A percentile compares a stretch with the other conserved stretches of the same genome.
Evolutionary conservation across 2,888 invertebrate species (phyloP).

Genomic region (Drosophila rubida): DNA sequence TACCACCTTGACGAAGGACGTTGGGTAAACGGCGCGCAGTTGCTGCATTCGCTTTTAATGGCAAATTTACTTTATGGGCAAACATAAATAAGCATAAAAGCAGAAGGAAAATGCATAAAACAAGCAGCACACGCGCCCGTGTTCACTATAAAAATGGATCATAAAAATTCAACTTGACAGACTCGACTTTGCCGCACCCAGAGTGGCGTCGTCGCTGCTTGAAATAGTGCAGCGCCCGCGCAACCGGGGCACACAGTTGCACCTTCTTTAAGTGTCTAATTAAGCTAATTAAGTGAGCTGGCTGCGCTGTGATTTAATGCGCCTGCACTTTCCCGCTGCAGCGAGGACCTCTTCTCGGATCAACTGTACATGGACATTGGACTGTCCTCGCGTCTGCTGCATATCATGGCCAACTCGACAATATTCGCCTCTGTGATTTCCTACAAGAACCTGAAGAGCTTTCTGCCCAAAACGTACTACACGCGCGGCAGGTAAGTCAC

Average conservation of each 20-base stretch:
- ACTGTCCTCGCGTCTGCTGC: conserved; percentile 79
- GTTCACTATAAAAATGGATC: conserved; percentile 53
- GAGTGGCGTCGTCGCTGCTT: not conserved
- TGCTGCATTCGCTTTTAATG: conserved; percentile 56
- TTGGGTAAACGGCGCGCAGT: conserved; percentile 7
- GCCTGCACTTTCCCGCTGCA: conserved; percentile 46
- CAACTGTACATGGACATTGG: conserved; percentile 84
- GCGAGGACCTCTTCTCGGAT: conserved; percentile 84
- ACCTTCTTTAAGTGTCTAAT: conserved; percentile 64
- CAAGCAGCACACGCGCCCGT: conserved; percentile 34
- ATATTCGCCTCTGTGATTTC: conserved; percentile 84
- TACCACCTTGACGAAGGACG: conserved; percentile 3
- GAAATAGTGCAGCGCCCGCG: not conserved
- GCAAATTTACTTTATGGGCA: conserved; percentile 69
- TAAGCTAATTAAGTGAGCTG: conserved; percentile 61
- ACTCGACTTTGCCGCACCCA: conserved; percentile 31
- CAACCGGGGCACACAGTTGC: conserved; percentile 16
- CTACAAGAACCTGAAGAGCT: conserved; percentile 84
- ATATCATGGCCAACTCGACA: conserved; percentile 84
- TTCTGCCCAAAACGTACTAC: conserved; percentile 84
- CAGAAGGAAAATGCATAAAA: conserved; percentile 49
- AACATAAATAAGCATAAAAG: conserved; percentile 60
- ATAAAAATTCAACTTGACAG: conserved; percentile 58
- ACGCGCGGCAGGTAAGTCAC: conserved; percentile 83
- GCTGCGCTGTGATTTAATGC: conserved; percentile 34